These are phyloP conservation scores for Diadophis punctatus DNA, from an alignment of 2,113 vertebrate genomes.

Conservation along the genomic window DNA sequence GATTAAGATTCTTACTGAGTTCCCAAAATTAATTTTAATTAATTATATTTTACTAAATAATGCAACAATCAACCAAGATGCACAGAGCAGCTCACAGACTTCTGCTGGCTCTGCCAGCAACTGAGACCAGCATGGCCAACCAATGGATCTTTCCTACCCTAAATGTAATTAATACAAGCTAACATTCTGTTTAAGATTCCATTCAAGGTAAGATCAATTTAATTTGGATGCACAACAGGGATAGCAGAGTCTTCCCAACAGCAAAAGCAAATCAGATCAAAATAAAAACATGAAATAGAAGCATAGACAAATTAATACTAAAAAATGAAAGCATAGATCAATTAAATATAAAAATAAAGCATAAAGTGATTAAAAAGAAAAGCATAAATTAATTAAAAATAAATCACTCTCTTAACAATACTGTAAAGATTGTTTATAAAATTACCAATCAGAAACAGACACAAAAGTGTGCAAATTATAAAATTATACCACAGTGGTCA, in stretches of 20 bases:
- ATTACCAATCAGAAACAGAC: neutral
- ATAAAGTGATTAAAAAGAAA: neutral
- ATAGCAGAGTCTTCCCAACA: neutral
- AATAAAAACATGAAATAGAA: neutral
- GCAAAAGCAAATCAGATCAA: neutral
- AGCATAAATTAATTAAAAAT: neutral
- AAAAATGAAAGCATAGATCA: neutral
- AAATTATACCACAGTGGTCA: neutral
- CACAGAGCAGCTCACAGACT: neutral
- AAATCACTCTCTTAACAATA: neutral
- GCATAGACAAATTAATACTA: neutral
- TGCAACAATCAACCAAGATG: neutral
- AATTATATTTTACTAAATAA: conserved; percentile 18
- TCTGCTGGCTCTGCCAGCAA: neutral
- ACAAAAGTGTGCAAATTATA: neutral
- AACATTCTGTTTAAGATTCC: conserved; percentile 8
- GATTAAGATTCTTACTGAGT: conserved; percentile 9
- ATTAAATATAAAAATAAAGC: neutral
- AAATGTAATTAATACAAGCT: conserved; percentile 1
- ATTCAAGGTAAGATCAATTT: conserved; percentile 23
- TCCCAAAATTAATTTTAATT: conserved; percentile 23
- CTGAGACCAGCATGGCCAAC: conserved; percentile 8
- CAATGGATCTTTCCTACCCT: conserved; percentile 12
- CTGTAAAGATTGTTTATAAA: neutral
- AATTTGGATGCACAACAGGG: neutral